Conservation (phyloP, 2,888 invertebrate species). For the Meteorus cinctellus region DNA sequence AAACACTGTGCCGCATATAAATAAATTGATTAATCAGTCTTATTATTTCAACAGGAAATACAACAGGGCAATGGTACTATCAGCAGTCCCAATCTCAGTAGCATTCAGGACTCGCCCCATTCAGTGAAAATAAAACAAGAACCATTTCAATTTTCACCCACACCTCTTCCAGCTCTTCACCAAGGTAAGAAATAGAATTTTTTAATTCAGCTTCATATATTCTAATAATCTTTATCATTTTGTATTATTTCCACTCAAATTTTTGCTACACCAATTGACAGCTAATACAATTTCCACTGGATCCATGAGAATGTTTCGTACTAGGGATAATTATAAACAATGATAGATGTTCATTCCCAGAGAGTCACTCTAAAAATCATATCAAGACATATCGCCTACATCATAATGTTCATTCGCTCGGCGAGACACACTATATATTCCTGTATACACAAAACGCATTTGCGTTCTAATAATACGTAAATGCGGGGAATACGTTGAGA, state of each 20-base stretch:
- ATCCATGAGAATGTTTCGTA: neutral
- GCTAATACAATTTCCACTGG: no score
- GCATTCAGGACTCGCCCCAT: slow-evolving; percentile 62
- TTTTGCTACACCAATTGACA: no score
- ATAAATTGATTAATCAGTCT: neutral
- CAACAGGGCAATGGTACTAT: slow-evolving; percentile 64
- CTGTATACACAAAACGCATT: slow-evolving; percentile 16
- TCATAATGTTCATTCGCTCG: slow-evolving; percentile 5
- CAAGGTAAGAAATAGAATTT: slow-evolving; percentile 60
- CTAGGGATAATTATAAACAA: neutral
- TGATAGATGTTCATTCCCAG: neutral
- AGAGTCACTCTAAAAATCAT: neutral
- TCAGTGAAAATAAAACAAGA: slow-evolving; percentile 70
- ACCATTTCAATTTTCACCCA: slow-evolving; percentile 64
- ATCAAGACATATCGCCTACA: slow-evolving; percentile 15
- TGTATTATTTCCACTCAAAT: no score
- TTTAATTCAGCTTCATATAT: neutral
- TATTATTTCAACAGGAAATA: slow-evolving; percentile 60
- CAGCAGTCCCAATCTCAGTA: slow-evolving; percentile 55
- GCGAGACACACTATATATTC: slow-evolving; percentile 3
- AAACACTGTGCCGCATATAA: neutral
- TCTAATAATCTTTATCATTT: no score
- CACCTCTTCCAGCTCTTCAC: slow-evolving; percentile 64
- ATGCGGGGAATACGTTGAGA: slow-evolving; percentile 30
- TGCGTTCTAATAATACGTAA: slow-evolving; percentile 62